Evolutionary conservation across 2,888 invertebrate genomes (phyloP).

Genomic region (Osmoderma eremita): DNA sequence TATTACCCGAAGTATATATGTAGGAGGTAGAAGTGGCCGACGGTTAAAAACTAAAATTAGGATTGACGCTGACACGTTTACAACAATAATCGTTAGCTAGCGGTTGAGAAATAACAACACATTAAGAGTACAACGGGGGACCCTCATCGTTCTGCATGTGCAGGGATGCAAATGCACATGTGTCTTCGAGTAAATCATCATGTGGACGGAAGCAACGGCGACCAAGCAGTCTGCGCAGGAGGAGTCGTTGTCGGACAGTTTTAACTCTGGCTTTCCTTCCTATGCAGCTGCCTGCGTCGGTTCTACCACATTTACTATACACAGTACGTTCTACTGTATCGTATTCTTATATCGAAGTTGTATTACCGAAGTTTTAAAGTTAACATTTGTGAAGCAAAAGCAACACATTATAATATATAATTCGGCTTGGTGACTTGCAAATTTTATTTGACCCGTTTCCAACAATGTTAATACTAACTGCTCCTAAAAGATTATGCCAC

Average conservation of each 20-base stretch:
- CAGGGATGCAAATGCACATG: conserved; percentile 47
- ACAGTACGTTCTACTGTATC: background rate
- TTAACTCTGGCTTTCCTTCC: conserved; percentile 40
- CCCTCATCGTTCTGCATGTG: conserved; percentile 40
- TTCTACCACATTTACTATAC: conserved; percentile 35
- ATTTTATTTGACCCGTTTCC: too few relatives aligned
- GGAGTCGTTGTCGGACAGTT: conserved; percentile 22
- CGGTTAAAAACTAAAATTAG: conserved; percentile 4
- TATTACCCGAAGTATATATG: too few relatives aligned
- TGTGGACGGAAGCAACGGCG: conserved; percentile 59
- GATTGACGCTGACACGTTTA: background rate
- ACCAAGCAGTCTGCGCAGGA: conserved; percentile 56
- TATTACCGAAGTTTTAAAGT: too few relatives aligned
- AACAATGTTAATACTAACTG: too few relatives aligned
- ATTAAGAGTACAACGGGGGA: conserved; percentile 28
- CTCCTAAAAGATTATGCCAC: too few relatives aligned
- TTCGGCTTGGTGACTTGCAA: too few relatives aligned
- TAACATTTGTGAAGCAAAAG: too few relatives aligned
- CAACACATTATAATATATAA: too few relatives aligned
- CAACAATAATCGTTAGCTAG: conserved; percentile 6
- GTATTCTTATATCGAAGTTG: too few relatives aligned
- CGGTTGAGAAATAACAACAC: conserved; percentile 13
- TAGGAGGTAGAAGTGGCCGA: background rate
- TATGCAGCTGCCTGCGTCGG: conserved; percentile 46
- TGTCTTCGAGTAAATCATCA: conserved; percentile 58